Conservation (phyloP, 2,888 invertebrate genomes). For the Siphonodentalium dalli region DNA sequence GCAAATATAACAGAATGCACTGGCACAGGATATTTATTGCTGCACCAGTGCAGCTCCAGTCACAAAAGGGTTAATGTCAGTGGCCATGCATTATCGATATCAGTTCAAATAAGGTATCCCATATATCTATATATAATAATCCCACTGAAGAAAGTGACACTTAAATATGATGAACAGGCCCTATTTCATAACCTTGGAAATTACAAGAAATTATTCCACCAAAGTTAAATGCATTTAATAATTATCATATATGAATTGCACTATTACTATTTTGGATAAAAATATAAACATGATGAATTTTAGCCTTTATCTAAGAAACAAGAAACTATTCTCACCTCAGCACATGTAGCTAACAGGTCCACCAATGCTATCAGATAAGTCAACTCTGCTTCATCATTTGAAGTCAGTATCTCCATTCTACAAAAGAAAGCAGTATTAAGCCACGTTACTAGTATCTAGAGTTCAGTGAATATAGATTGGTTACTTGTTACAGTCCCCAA, state of each 20-base stretch:
- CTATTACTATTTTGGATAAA: not conserved
- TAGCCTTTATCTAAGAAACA: not conserved
- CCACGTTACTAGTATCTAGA: no score
- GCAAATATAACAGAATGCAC: no score
- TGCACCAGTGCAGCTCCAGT: no score
- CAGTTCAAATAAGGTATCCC: no score
- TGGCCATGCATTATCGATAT: no score
- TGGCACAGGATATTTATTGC: no score
- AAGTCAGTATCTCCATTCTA: slow-evolving; percentile 44
- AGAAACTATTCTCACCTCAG: slow-evolving; percentile 47
- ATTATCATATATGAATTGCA: not conserved
- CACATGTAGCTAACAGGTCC: slow-evolving; percentile 62
- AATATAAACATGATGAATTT: not conserved
- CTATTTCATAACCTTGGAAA: no score
- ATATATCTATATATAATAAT: no score
- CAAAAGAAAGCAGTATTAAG: slow-evolving; percentile 11
- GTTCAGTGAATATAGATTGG: not conserved
- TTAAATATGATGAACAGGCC: no score
- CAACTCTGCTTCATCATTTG: slow-evolving; percentile 35
- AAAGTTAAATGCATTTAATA: not conserved
- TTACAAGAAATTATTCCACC: not conserved
- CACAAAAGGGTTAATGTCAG: no score
- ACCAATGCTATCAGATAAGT: slow-evolving; percentile 56
- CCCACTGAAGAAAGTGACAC: no score
- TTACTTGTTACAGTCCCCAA: not conserved